phyloP scores from a whole-genome alignment of 2,888 invertebrate genomes.

The Polymixis lichenea region DNA sequence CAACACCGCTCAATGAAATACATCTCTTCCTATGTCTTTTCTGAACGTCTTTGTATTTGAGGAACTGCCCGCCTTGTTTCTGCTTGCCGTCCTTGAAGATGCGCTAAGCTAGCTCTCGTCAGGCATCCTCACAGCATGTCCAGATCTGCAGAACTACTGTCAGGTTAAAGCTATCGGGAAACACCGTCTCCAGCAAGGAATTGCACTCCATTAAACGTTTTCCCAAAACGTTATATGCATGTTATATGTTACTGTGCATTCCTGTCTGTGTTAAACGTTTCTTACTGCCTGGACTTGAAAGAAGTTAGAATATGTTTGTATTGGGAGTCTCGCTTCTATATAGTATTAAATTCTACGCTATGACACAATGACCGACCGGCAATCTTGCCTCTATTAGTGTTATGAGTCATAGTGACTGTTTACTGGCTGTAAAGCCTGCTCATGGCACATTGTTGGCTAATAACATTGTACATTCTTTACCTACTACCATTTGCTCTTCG shows the following conservation, averaged over 20 bases:
- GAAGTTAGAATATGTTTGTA: background rate
- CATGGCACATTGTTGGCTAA: constrained; percentile 33
- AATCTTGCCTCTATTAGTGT: constrained; percentile 39
- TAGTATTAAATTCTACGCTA: background rate
- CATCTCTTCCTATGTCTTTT: too few species aligned
- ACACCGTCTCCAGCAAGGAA: too few species aligned
- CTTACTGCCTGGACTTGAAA: background rate
- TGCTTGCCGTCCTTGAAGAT: too few species aligned
- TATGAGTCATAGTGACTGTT: constrained; percentile 47
- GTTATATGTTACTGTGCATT: background rate
- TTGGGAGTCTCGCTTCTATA: constrained; percentile 10
- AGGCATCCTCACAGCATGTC: too few species aligned
- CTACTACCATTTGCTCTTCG: background rate
- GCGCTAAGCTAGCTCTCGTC: too few species aligned
- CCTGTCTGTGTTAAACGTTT: background rate
- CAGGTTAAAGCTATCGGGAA: too few species aligned
- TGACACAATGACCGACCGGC: constrained; percentile 19
- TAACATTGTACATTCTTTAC: constrained; percentile 7
- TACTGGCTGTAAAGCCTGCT: constrained; percentile 38
- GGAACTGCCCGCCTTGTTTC: too few species aligned
- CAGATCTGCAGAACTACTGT: too few species aligned
- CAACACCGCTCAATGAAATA: too few species aligned
- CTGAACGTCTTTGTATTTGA: too few species aligned
- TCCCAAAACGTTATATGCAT: background rate
- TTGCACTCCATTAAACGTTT: background rate